A percentile compares a stretch with the other conserved stretches of the same genome.
Conservation (phyloP, 2,797 vertebrate genomes). For the Chrosomus eos region DNA sequence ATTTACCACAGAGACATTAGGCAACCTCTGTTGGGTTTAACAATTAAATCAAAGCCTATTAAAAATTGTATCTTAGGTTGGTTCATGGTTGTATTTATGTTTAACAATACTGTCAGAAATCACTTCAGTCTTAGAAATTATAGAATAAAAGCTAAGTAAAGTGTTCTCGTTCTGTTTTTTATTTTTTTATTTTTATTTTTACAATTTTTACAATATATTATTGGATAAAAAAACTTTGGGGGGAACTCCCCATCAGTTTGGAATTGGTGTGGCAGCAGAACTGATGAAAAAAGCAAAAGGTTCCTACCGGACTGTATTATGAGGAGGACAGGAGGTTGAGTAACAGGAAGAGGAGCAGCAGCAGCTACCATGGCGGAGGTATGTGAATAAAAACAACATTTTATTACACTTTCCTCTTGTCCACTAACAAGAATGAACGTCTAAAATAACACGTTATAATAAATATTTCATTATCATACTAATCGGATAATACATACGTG, state of each 20-base stretch:
- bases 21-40: neutral
- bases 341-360: constrained; percentile 51
- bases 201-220: too few relatives aligned
- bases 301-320: constrained; percentile 32
- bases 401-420: neutral
- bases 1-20: neutral
- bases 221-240: neutral
- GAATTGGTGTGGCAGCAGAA: neutral
- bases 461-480: neutral
- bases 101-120: neutral
- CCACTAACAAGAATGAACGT: accelerated
- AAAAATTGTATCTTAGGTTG: neutral
- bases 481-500: too few relatives aligned
- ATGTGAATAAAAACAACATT: constrained; percentile 13
- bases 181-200: too few relatives aligned
- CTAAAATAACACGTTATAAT: neutral
- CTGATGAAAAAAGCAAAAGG: neutral
- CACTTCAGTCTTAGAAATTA: neutral
- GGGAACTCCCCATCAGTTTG: neutral
- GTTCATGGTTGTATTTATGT: neutral
- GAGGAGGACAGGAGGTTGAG: constrained; percentile 30
- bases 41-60: neutral
- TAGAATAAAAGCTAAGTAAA: neutral
- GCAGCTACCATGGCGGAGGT: constrained; percentile 67
- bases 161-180: too few relatives aligned